A percentile compares a stretch with the other conserved stretches of the same genome.
These are phyloP conservation scores for Tetranychus truncatus DNA, from an alignment of 2,888 invertebrate genomes.

Conservation along the genomic window DNA sequence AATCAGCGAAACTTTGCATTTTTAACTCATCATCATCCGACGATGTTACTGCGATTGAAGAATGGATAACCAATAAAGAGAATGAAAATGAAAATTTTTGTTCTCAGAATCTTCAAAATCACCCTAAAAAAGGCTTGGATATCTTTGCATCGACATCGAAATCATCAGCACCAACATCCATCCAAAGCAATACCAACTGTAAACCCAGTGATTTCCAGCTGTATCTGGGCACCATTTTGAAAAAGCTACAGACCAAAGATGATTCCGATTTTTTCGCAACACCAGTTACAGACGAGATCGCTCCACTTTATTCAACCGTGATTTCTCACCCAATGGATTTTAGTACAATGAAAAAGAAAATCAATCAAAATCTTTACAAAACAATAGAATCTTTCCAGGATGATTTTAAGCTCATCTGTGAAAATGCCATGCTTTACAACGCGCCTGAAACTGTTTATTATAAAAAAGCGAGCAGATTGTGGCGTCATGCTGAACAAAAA, in stretches of 20 bases:
- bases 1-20: no score
- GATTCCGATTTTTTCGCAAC: constrained; percentile 91
- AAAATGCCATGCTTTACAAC: constrained; percentile 93
- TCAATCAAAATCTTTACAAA: constrained; percentile 67
- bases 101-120: no score
- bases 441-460: constrained; percentile 87
- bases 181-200: no score
- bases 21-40: no score
- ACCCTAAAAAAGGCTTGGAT: no score
- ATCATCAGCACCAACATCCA: no score
- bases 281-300: constrained; percentile 91
- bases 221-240: constrained; percentile 13
- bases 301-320: constrained; percentile 79
- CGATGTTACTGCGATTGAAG: no score
- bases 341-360: constrained; percentile 79
- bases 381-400: constrained; percentile 37
- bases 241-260: constrained; percentile 42
- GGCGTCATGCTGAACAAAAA: constrained; percentile 58
- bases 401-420: constrained; percentile 87
- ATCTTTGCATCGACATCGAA: no score
- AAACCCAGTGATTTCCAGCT: constrained; percentile 15
- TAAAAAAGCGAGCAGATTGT: constrained; percentile 70
- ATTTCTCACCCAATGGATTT: constrained; percentile 90
- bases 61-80: no score
- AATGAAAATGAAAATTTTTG: no score